A percentile compares a stretch with the other conserved stretches of the same genome.
phyloP scores from a whole-genome alignment of 2,797 vertebrate genomes.

The Channallabes apus region DNA sequence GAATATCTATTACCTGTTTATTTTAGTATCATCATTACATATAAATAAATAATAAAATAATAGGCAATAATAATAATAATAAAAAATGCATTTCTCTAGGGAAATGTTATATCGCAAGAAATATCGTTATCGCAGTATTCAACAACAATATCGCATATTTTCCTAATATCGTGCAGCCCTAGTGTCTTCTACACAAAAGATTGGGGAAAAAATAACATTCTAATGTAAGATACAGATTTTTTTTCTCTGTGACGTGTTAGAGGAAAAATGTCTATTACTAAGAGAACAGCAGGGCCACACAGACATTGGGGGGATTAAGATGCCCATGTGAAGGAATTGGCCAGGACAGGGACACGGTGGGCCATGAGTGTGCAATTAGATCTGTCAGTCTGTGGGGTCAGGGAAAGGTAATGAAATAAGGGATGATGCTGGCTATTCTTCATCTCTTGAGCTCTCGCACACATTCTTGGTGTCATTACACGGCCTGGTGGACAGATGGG shows the following conservation, averaged over 20 bases:
- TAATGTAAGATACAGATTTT: neutral
- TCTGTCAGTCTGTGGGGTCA: constrained; percentile 80
- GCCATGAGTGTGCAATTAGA: constrained; percentile 79
- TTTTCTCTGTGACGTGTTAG: constrained; percentile 27
- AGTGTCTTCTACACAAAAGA: neutral
- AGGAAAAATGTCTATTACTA: constrained; percentile 61
- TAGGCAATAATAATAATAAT: too few species aligned
- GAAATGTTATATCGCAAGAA: too few species aligned
- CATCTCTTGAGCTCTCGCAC: constrained; percentile 55
- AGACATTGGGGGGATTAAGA: constrained; percentile 63
- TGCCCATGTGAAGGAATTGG: constrained; percentile 66
- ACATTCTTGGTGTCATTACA: constrained; percentile 79
- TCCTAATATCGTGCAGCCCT: too few species aligned
- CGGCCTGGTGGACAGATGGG: constrained; percentile 74
- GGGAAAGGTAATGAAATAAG: constrained; percentile 81
- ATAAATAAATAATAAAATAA: too few species aligned
- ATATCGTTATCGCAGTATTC: too few species aligned
- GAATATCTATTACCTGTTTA: too few species aligned
- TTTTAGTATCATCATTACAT: too few species aligned
- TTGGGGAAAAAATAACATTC: neutral
- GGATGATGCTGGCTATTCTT: constrained; percentile 70
- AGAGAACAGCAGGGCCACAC: constrained; percentile 66
- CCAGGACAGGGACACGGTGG: constrained; percentile 65
- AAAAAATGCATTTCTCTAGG: too few species aligned
- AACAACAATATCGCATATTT: too few species aligned